Evolutionary conservation across 1,140 invertebrate species (phyloP).

Genomic region (Drosophila tristis): DNA sequence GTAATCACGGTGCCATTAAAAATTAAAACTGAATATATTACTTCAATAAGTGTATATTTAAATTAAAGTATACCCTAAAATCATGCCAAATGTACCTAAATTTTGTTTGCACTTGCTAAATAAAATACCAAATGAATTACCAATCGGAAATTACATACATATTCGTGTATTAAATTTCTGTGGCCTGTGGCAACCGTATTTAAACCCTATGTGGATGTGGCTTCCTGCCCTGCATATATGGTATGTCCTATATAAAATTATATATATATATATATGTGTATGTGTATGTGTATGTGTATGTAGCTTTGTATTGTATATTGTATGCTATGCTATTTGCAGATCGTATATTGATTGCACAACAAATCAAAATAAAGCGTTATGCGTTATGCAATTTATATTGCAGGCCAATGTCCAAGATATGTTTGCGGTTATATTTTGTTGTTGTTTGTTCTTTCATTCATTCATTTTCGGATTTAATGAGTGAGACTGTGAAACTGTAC

Average conservation of each 20-base stretch:
- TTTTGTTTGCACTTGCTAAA: no score
- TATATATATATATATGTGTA: constrained; percentile 55
- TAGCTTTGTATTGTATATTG: constrained; percentile 27
- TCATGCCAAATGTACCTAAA: background rate
- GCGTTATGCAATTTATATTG: constrained; percentile 71
- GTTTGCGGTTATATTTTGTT: constrained; percentile 74
- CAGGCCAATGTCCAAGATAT: constrained; percentile 83
- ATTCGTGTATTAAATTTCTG: no score
- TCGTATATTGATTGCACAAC: constrained; percentile 40
- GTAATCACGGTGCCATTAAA: constrained; percentile 19
- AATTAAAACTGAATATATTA: background rate
- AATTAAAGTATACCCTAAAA: background rate
- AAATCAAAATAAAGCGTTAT: constrained; percentile 72
- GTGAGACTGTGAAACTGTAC: constrained; percentile 35
- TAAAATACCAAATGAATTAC: background rate
- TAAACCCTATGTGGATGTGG: constrained; percentile 27
- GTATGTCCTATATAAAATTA: constrained; percentile 67
- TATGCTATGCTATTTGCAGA: constrained; percentile 39
- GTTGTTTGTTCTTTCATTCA: constrained; percentile 27
- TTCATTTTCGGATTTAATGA: constrained; percentile 7
- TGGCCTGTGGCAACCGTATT: background rate
- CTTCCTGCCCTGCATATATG: constrained; percentile 6
- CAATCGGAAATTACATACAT: background rate
- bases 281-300: constrained; percentile 8
- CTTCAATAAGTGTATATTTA: background rate